A percentile compares a stretch with the other conserved stretches of the same genome.
Evolutionary conservation across 2,113 vertebrate genomes (phyloP).

Genomic region (Embiotoca jacksoni): DNA sequence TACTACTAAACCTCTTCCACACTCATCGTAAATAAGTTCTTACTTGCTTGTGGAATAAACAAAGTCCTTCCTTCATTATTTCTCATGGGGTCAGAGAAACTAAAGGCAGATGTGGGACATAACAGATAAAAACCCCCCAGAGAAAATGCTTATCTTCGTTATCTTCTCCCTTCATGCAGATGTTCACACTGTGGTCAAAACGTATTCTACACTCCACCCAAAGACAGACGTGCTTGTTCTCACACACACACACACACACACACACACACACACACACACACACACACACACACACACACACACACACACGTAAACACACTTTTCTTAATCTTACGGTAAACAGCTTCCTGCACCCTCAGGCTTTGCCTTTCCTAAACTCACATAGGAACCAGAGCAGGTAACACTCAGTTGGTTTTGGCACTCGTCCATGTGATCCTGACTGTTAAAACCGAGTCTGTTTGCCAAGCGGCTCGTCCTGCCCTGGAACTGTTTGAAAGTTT

Average conservation of each 20-base stretch:
- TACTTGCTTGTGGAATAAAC: background rate
- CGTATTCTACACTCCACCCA: conserved; percentile 47
- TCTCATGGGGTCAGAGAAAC: background rate
- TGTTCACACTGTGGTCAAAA: conserved; percentile 51
- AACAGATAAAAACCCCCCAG: background rate
- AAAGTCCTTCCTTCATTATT: background rate
- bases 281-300: conserved; percentile 42
- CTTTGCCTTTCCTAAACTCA: conserved; percentile 69
- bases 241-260: conserved; percentile 47
- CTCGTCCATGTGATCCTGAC: conserved; percentile 65
- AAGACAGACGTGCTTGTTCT: conserved; percentile 45
- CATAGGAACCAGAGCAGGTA: conserved; percentile 75
- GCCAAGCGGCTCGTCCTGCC: conserved; percentile 68
- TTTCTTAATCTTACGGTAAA: conserved; percentile 72
- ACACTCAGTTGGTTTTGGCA: conserved; percentile 74
- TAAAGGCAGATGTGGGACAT: conserved; percentile 7
- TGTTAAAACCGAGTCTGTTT: conserved; percentile 56
- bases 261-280: conserved; percentile 43
- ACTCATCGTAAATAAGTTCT: background rate
- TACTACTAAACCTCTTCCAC: background rate
- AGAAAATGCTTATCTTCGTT: conserved; percentile 16
- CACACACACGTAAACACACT: conserved; percentile 26
- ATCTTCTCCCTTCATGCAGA: conserved; percentile 46
- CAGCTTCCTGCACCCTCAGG: conserved; percentile 63
- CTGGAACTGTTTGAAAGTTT: conserved; percentile 60